Conservation (phyloP, 2,888 invertebrate species). For the Polyommatus iphigenia region DNA sequence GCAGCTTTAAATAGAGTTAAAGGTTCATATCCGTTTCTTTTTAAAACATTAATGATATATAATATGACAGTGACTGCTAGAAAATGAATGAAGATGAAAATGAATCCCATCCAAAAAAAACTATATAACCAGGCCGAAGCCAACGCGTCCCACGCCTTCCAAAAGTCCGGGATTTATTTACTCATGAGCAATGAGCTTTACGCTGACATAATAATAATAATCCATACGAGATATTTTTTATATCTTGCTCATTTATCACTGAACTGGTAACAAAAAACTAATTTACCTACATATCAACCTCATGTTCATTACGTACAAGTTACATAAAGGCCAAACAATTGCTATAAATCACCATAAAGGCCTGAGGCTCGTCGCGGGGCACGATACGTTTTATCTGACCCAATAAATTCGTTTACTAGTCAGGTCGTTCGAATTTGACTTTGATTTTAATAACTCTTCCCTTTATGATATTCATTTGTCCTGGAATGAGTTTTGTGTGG, state of each 20-base stretch:
- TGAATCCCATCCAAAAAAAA: too few relatives aligned
- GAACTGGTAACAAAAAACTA: neutral
- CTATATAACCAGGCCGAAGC: too few relatives aligned
- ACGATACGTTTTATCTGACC: constrained; percentile 27
- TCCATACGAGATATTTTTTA: neutral
- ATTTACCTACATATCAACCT: neutral
- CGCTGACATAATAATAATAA: too few relatives aligned
- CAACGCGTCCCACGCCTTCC: too few relatives aligned
- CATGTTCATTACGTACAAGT: neutral
- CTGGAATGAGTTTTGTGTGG: constrained; percentile 11
- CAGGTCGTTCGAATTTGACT: constrained; percentile 15
- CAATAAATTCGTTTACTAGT: constrained; percentile 25
- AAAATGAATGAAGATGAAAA: too few relatives aligned
- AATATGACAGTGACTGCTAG: too few relatives aligned
- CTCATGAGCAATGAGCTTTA: too few relatives aligned
- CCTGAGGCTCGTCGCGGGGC: constrained; percentile 18
- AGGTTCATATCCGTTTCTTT: neutral
- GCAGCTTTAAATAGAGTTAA: neutral
- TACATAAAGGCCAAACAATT: constrained; percentile 17
- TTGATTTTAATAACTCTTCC: constrained; percentile 9
- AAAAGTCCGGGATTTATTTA: too few relatives aligned
- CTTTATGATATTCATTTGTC: constrained; percentile 10
- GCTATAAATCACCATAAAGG: constrained; percentile 25
- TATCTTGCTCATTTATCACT: neutral
- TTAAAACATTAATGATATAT: too few relatives aligned